A percentile compares a stretch with the other conserved stretches of the same genome.
Conservation (phyloP, 2,888 invertebrate species). For the Heliconius hortense region DNA sequence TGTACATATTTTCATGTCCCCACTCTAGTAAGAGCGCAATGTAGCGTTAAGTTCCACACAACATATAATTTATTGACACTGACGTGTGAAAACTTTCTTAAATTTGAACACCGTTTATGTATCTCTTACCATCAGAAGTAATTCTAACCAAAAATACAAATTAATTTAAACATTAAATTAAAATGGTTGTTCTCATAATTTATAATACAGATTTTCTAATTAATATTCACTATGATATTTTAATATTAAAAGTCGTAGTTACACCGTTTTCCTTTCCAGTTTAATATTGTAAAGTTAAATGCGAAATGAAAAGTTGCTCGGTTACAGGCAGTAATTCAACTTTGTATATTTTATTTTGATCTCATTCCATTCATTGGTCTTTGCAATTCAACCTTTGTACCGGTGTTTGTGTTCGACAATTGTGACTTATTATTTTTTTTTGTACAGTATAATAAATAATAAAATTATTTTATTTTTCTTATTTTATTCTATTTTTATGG, state of each 20-base stretch:
- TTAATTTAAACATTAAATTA: background rate
- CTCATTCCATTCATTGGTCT: constrained; percentile 7
- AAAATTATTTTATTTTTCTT: background rate
- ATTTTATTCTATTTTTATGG: background rate
- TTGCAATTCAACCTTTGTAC: background rate
- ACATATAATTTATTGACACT: too few relatives aligned
- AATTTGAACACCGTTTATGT: too few relatives aligned
- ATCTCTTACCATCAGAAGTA: too few relatives aligned
- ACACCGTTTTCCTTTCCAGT: background rate
- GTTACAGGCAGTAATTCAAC: constrained; percentile 12
- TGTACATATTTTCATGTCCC: too few relatives aligned
- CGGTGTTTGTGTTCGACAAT: too few relatives aligned
- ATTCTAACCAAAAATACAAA: background rate
- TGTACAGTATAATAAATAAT: background rate
- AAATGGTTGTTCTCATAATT: background rate
- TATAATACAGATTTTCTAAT: background rate
- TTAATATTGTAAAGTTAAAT: constrained; percentile 7
- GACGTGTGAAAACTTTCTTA: too few relatives aligned
- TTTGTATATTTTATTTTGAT: constrained; percentile 11
- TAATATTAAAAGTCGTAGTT: background rate
- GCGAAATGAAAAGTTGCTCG: constrained; percentile 14
- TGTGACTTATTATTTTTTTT: background rate
- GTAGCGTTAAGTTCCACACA: too few relatives aligned
- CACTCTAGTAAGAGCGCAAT: too few relatives aligned
- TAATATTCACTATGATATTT: background rate